These are phyloP conservation scores for Bergia puertoricense DNA, from an alignment of 92 coral and sea anemone genomes.

Conservation along the genomic window DNA sequence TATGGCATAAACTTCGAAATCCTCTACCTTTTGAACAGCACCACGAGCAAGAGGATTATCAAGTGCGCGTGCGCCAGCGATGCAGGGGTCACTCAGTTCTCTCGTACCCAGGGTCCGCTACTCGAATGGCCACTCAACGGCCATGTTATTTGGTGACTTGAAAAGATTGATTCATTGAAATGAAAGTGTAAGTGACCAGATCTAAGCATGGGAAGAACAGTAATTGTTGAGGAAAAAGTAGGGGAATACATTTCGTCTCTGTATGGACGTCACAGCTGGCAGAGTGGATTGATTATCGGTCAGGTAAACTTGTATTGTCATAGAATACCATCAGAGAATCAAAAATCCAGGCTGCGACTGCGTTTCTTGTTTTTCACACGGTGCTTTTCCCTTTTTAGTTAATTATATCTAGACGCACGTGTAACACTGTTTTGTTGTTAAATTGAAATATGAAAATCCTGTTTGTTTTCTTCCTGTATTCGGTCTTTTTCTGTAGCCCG, in stretches of 20 bases:
- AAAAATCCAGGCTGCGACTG: not conserved
- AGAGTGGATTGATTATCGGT: constrained; percentile 82
- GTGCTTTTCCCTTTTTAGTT: too few species aligned
- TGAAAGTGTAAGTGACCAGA: too few species aligned
- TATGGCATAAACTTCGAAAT: not conserved
- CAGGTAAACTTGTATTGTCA: constrained; percentile 59
- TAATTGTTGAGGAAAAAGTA: constrained; percentile 78
- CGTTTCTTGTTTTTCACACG: not conserved
- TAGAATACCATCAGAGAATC: not conserved
- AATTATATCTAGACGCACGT: too few species aligned
- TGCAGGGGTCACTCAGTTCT: constrained; percentile 64
- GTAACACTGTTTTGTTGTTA: too few species aligned
- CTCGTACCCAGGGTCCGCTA: constrained; percentile 31
- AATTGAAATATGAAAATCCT: too few species aligned
- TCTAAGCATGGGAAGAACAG: constrained; percentile 79
- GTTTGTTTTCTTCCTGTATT: too few species aligned
- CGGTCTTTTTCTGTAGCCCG: too few species aligned
- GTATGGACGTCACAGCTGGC: constrained; percentile 85
- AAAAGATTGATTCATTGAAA: too few species aligned
- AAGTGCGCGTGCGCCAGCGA: constrained; percentile 78
- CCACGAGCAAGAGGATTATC: constrained; percentile 90
- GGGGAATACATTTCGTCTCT: constrained; percentile 76
- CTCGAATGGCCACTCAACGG: not conserved
- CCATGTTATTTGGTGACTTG: not conserved
- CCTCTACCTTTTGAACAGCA: constrained; percentile 60